Conservation (phyloP, 30 jellyfish, hydroid and myxozoan species). For the Euphysa ruthae region DNA sequence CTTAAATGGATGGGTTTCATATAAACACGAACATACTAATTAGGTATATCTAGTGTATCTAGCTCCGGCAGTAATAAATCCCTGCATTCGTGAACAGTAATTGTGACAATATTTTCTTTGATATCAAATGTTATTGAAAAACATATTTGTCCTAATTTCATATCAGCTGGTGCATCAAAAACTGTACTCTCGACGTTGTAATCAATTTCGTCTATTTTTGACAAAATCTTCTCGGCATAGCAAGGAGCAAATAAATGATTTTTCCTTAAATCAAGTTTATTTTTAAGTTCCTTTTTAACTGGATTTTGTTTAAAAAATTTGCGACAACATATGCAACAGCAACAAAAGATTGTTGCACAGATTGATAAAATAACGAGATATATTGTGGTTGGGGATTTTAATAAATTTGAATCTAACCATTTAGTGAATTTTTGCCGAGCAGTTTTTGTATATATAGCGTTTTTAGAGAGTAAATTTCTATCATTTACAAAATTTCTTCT, state of each 20-base stretch:
- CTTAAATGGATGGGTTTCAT: constrained; percentile 52
- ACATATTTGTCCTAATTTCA: constrained; percentile 42
- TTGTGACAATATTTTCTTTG: constrained; percentile 57
- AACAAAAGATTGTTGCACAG: constrained; percentile 18
- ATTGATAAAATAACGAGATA: too few relatives aligned
- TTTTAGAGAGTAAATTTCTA: too few relatives aligned
- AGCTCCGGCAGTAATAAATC: constrained; percentile 73
- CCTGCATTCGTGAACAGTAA: constrained; percentile 38
- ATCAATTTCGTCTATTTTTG: constrained; percentile 53
- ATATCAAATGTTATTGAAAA: constrained; percentile 43
- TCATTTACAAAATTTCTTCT: too few relatives aligned
- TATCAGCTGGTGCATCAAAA: constrained; percentile 35
- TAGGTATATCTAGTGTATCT: constrained; percentile 52
- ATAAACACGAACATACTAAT: constrained; percentile 48
- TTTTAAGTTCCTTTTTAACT: constrained; percentile 31
- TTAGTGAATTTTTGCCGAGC: too few relatives aligned
- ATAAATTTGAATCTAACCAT: too few relatives aligned
- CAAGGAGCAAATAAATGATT: constrained; percentile 45
- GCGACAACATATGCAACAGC: constrained; percentile 63
- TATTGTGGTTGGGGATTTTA: too few relatives aligned
- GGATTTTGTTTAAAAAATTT: constrained; percentile 33
- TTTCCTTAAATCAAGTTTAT: constrained; percentile 45
- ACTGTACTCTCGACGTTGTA: constrained; percentile 50
- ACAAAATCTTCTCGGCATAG: constrained; percentile 31
- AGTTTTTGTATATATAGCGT: too few relatives aligned